These are phyloP conservation scores for Dreissena polymorpha DNA, from an alignment of 1,140 invertebrate species.

Conservation along the genomic window DNA sequence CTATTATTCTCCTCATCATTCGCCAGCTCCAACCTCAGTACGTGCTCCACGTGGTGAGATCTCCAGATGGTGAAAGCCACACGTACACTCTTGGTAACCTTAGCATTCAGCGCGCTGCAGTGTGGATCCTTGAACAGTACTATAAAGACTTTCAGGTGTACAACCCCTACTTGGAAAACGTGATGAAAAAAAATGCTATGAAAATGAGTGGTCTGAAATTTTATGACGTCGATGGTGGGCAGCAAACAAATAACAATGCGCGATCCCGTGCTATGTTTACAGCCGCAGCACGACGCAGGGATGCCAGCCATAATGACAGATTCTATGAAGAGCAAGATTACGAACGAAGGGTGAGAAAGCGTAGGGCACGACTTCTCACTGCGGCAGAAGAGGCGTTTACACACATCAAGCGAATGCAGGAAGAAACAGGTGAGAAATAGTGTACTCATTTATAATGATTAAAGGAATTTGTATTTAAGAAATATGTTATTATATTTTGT, in stretches of 20 bases:
- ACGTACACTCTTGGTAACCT: constrained; percentile 93
- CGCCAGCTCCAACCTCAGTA: constrained; percentile 93
- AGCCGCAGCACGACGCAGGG: constrained; percentile 83
- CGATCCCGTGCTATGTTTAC: constrained; percentile 84
- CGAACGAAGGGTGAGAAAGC: constrained; percentile 94
- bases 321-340: constrained; percentile 99
- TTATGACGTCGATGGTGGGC: constrained; percentile 93
- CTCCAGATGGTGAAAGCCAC: constrained; percentile 91
- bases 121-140: constrained; percentile 96
- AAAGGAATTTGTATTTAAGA: no score
- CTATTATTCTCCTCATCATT: constrained; percentile 95
- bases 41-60: constrained; percentile 94
- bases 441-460: no score
- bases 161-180: constrained; percentile 91
- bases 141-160: constrained; percentile 98
- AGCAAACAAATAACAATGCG: constrained; percentile 70
- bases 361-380: constrained; percentile 92
- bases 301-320: constrained; percentile 93
- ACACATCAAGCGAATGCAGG: constrained; percentile 88
- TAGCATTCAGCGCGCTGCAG: constrained; percentile 95
- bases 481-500: no score
- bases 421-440: constrained; percentile 78
- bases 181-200: constrained; percentile 65
- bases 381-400: constrained; percentile 98
- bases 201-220: constrained; percentile 91